These are phyloP conservation scores for Luffia ferchaultella DNA, from an alignment of 2,888 invertebrate genomes.

Conservation along the genomic window DNA sequence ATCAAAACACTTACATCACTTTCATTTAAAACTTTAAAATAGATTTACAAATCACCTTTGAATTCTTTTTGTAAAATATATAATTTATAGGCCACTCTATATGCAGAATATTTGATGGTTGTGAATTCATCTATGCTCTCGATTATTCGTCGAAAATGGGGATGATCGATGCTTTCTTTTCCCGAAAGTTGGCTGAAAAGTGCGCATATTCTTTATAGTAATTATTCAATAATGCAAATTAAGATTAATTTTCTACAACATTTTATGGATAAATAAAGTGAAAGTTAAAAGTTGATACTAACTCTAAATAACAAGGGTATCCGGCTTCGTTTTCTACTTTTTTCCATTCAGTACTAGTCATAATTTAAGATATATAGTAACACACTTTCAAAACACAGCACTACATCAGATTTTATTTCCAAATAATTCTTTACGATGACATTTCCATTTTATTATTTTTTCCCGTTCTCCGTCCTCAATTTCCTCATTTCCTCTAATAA, in stretches of 20 bases:
- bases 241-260: too few relatives aligned
- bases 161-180: conserved; percentile 66
- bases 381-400: not conserved
- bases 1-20: too few relatives aligned
- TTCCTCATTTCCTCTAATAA: too few relatives aligned
- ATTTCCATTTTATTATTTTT: not conserved
- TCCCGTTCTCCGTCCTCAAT: too few relatives aligned
- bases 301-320: conserved; percentile 68
- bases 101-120: conserved; percentile 77
- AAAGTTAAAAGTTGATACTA: too few relatives aligned
- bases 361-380: conserved; percentile 16
- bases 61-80: conserved; percentile 54
- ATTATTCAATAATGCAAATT: too few relatives aligned
- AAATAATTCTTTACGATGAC: not conserved
- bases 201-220: too few relatives aligned
- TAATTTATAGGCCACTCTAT: conserved; percentile 78
- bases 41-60: conserved; percentile 58
- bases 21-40: too few relatives aligned
- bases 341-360: conserved; percentile 51
- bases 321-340: conserved; percentile 69
- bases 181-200: too few relatives aligned
- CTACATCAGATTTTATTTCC: not conserved
- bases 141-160: conserved; percentile 65
- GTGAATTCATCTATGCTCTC: conserved; percentile 69
- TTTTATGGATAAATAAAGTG: too few relatives aligned